Percentiles rank a stretch among this genome's conserved stretches.
These are phyloP conservation scores for Baronia brevicornis DNA, from an alignment of 2,888 invertebrate species.

Conservation along the genomic window DNA sequence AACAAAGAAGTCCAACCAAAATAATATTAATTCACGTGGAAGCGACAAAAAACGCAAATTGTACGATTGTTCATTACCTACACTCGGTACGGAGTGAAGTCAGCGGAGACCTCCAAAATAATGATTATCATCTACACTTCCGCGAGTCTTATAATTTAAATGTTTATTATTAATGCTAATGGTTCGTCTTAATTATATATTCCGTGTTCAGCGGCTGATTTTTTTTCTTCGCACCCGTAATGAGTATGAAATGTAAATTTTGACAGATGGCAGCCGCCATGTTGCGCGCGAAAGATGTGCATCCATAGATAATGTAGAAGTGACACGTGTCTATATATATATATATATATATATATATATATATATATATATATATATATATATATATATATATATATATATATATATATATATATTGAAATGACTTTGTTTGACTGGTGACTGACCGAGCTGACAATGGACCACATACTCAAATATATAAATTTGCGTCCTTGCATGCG, in stretches of 20 bases:
- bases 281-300: slow-evolving; percentile 42
- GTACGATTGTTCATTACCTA: slow-evolving; percentile 8
- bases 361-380: too few relatives aligned
- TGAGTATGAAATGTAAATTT: slow-evolving; percentile 52
- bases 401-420: too few relatives aligned
- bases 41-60: slow-evolving; percentile 3
- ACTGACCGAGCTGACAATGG: too few relatives aligned
- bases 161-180: slow-evolving; percentile 12
- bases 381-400: too few relatives aligned
- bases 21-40: slow-evolving; percentile 5
- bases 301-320: too few relatives aligned
- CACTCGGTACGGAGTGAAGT: too few relatives aligned
- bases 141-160: slow-evolving; percentile 5
- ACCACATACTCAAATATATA: too few relatives aligned
- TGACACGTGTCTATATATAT: too few relatives aligned
- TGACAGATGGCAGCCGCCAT: slow-evolving; percentile 65
- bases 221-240: slow-evolving; percentile 14
- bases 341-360: too few relatives aligned
- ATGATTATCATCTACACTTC: slow-evolving; percentile 14
- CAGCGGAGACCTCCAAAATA: slow-evolving; percentile 11
- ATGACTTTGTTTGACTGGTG: too few relatives aligned
- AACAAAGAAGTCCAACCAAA: too few relatives aligned
- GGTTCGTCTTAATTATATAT: slow-evolving; percentile 11
- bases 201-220: slow-evolving; percentile 11
- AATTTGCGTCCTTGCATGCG: too few relatives aligned